Conservation (phyloP, 2,113 vertebrate species). For the Odobenus rosmarus region DNA sequence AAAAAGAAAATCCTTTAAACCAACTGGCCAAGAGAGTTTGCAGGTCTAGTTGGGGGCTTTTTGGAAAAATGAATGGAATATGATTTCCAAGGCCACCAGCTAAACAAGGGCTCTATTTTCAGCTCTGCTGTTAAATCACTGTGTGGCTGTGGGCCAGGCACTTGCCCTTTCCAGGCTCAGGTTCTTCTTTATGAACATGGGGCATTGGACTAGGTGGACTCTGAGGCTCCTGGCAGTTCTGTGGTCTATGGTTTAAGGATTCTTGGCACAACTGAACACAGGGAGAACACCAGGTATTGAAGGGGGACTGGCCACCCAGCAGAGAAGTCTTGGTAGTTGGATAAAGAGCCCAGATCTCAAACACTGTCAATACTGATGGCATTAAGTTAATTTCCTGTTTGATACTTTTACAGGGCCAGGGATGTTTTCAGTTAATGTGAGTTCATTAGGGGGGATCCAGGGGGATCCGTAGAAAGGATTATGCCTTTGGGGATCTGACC, state of each 20-base stretch:
- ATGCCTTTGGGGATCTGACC: background rate
- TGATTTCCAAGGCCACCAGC: background rate
- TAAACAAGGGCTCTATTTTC: background rate
- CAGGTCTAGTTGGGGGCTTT: background rate
- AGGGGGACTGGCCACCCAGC: too few species aligned
- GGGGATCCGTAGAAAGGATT: background rate
- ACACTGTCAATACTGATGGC: background rate
- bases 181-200: background rate
- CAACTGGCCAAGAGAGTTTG: conserved; percentile 33
- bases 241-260: background rate
- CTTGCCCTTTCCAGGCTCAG: background rate
- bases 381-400: background rate
- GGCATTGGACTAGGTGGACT: background rate
- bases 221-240: background rate
- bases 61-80: conserved; percentile 35
- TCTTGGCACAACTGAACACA: background rate
- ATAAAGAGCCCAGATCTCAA: background rate
- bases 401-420: background rate
- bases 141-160: background rate
- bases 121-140: background rate
- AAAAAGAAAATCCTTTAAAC: conserved; percentile 56
- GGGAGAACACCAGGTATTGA: background rate
- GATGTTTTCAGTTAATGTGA: background rate
- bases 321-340: background rate
- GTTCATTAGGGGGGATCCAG: background rate